Conservation (phyloP, 2,797 vertebrate genomes). For the Muraenolepis orangiensis region DNA sequence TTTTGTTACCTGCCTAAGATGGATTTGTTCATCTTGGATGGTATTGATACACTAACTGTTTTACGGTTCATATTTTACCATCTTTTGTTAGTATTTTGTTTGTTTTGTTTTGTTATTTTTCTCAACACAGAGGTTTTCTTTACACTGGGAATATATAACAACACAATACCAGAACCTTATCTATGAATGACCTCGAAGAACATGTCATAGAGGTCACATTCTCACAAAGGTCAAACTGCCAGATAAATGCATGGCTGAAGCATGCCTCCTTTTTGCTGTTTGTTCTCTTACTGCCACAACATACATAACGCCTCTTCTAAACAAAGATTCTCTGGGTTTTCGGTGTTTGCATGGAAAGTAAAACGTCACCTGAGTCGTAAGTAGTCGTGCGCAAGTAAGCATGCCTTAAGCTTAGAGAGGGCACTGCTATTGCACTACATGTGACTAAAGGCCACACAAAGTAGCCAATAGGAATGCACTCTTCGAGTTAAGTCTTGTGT, state of each 20-base stretch:
- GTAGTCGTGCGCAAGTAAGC: no score
- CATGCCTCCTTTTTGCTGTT: not conserved
- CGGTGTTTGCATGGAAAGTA: not conserved
- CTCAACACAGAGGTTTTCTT: not conserved
- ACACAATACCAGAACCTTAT: not conserved
- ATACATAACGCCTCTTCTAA: no score
- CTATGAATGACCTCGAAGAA: not conserved
- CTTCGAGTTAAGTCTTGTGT: not conserved
- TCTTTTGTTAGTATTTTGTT: not conserved
- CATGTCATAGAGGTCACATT: not conserved
- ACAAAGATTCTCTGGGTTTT: not conserved
- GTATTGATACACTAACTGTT: not conserved
- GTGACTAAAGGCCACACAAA: not conserved
- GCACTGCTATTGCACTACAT: not conserved
- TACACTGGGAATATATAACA: not conserved
- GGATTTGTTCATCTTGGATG: not conserved
- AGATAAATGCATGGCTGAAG: conserved; percentile 1
- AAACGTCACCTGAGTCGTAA: not conserved
- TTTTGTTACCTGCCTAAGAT: not conserved
- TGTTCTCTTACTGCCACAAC: no score
- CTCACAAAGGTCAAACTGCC: not conserved
- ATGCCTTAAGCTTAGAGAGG: not conserved
- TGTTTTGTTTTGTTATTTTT: not conserved
- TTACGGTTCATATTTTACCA: not conserved
- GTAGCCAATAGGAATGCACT: not conserved